Evolutionary conservation across 1,140 invertebrate genomes (phyloP), one percentile per base, ranked within the genome.

Genomic region (Drosophila athabasca): DNA sequence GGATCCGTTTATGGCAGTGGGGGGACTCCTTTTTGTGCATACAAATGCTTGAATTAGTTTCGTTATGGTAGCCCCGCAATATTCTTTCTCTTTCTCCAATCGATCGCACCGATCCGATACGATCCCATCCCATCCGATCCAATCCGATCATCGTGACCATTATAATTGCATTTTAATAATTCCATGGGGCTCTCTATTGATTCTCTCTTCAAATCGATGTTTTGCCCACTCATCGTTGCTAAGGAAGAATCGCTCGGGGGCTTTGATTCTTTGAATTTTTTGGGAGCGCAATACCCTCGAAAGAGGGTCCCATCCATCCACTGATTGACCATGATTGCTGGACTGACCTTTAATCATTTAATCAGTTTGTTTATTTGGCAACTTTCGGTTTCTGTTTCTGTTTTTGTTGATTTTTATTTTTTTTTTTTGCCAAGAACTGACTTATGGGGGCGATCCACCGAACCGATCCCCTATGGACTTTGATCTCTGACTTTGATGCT

Each of bases 301-400:
- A 39, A 39, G 35, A 5, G 35, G 11, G 3, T 39, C 35, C 35
- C 35, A 3, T 35, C 31, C 31, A 35, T 35, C 31, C 17, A 15
- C 39, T 48, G 58, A 58, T 72, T 72, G 68, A 44, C 24, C 45
- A 72, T 45, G 62, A 73, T 76, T 72, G 54, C 57, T 76, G 53
- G 62, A 76, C 60, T 55, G 57, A 67, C 61, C 61, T 66, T 62
- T 67, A 65, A 70, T 71, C 67, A 61, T 55, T 60, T 65, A 59
- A 76, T 72, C 44, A 26, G 43, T 24, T 35, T 48, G 55, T 59
- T 46, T 31, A 39, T 39, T 39, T 39, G 35, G 35, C 35, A 39
- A 39, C 31, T 35, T 57, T 35, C n/a, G 26, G 35, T 45, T 45
- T 57, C 17, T 15, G 9, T 57, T 45, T 43, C 11, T 6, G 45